A percentile compares a stretch with the other conserved stretches of the same genome.
phyloP scores from a whole-genome alignment of 2,113 vertebrate genomes.

The Brachypteracias leptosomus region DNA sequence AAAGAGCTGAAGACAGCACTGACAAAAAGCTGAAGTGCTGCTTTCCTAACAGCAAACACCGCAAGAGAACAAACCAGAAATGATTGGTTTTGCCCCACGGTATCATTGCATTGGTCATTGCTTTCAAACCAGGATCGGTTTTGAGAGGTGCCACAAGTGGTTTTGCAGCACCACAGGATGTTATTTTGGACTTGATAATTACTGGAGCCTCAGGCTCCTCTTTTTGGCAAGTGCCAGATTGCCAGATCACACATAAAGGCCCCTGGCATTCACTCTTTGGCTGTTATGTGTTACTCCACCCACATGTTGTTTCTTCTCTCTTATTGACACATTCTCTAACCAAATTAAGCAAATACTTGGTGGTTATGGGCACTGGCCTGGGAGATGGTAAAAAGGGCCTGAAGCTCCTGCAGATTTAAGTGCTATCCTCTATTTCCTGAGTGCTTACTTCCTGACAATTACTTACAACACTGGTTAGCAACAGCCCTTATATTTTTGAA shows the following conservation, averaged over 20 bases:
- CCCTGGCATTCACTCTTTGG: background rate
- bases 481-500: background rate
- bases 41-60: background rate
- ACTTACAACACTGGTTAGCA: background rate
- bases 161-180: background rate
- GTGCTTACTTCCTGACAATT: background rate
- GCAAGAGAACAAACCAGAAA: background rate
- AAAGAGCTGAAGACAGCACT: background rate
- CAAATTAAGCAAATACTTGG: background rate
- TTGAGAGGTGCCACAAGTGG: background rate
- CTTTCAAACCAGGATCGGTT: background rate
- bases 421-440: background rate
- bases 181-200: background rate
- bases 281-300: background rate
- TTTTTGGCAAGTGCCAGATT: background rate
- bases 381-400: background rate
- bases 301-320: background rate
- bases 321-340: background rate
- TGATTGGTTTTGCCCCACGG: fast-evolving
- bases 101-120: background rate
- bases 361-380: background rate
- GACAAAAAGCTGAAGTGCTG: background rate
- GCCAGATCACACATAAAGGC: background rate
- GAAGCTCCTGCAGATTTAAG: background rate
- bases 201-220: background rate